Conservation (phyloP, 1,140 invertebrate species). For the Idris sp. region DNA sequence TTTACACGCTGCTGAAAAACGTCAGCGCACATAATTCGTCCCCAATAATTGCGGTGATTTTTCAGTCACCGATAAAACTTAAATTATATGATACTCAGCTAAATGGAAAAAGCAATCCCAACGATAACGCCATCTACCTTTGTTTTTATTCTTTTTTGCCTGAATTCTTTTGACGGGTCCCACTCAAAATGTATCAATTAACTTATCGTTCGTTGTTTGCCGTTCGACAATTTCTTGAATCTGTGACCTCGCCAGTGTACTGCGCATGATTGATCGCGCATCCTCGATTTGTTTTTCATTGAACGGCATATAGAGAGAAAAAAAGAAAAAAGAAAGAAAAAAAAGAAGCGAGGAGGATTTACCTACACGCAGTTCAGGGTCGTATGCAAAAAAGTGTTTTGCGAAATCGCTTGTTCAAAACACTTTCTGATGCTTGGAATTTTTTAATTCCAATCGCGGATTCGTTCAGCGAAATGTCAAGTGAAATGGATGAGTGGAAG, state of each 20-base stretch:
- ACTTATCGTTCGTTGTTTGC: conserved; percentile 29
- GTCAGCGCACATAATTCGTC: conserved; percentile 56
- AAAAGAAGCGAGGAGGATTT: too few species aligned
- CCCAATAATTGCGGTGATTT: conserved; percentile 56
- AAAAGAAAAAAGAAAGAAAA: too few species aligned
- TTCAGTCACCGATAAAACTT: conserved; percentile 50
- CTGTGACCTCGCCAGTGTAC: conserved; percentile 19
- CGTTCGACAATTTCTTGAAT: conserved; percentile 20
- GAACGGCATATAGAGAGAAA: conserved; percentile 34
- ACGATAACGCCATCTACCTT: conserved; percentile 21
- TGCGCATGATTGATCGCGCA: conserved; percentile 27
- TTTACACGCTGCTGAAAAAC: conserved; percentile 51
- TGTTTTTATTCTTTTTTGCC: conserved; percentile 1
- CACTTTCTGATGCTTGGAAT: too few species aligned
- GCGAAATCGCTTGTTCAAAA: background rate
- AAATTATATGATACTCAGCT: conserved; percentile 49
- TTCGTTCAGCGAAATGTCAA: too few species aligned
- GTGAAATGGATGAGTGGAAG: background rate
- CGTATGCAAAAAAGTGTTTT: conserved; percentile 24
- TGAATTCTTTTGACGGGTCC: conserved; percentile 28
- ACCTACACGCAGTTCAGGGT: conserved; percentile 55
- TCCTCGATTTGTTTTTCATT: conserved; percentile 49
- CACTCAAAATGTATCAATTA: conserved; percentile 34
- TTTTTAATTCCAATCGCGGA: too few species aligned
- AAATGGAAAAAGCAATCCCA: conserved; percentile 43